A percentile compares a stretch with the other conserved stretches of the same genome.
phyloP scores from a whole-genome alignment of 2,888 invertebrate species.

The Furcula furcula region DNA sequence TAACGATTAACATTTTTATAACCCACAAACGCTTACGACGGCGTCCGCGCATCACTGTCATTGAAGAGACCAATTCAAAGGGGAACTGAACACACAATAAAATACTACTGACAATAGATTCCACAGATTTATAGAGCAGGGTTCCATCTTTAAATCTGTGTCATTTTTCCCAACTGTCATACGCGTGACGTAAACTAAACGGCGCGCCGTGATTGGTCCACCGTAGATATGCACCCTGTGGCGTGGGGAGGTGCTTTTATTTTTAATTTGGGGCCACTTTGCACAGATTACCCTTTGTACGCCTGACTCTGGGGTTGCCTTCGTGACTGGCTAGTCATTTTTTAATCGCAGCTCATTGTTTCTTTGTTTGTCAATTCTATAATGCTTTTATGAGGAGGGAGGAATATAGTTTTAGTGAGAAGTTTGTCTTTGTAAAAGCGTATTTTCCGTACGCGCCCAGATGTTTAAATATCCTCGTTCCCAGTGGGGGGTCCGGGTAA shows the following conservation, averaged over 20 bases:
- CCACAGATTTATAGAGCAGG: constrained; percentile 31
- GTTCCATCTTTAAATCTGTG: constrained; percentile 69
- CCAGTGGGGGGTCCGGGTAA: too few species aligned
- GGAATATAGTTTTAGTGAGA: too few species aligned
- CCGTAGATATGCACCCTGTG: constrained; percentile 19
- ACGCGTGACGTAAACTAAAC: constrained; percentile 38
- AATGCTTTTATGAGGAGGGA: constrained; percentile 12
- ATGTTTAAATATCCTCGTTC: too few species aligned
- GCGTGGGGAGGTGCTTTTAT: constrained; percentile 48
- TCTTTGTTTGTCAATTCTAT: constrained; percentile 35
- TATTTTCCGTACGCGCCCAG: too few species aligned
- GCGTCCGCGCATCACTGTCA: not conserved
- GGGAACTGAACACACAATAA: constrained; percentile 6
- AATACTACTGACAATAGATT: constrained; percentile 10
- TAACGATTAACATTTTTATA: too few species aligned
- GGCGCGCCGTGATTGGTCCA: constrained; percentile 49
- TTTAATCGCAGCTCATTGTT: constrained; percentile 61
- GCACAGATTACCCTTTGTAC: constrained; percentile 78
- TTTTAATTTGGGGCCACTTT: constrained; percentile 68
- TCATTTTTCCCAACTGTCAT: constrained; percentile 51
- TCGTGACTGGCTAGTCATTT: constrained; percentile 68
- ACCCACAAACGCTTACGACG: too few species aligned
- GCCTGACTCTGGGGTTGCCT: constrained; percentile 72
- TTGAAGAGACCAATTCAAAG: not conserved
- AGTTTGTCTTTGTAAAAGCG: too few species aligned